A percentile compares a stretch with the other conserved stretches of the same genome.
Evolutionary conservation across 2,113 vertebrate genomes (phyloP).

Genomic region (Hippoglossus stenolepis): DNA sequence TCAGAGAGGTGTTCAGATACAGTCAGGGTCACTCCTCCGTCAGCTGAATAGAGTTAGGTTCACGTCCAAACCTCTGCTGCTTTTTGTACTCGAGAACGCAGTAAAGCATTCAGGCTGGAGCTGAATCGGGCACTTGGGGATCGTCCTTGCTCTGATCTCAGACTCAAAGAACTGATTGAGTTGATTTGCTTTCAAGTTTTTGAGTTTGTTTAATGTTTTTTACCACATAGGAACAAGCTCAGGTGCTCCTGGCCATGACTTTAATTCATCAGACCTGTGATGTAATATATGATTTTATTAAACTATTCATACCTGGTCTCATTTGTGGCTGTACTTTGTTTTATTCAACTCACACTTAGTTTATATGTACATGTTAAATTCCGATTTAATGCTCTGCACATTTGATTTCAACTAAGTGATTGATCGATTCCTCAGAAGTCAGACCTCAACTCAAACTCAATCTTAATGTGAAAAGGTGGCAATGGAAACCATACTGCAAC

Average conservation of each 20-base stretch:
- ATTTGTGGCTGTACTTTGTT: neutral
- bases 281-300: constrained; percentile 62
- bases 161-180: constrained; percentile 37
- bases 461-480: too few species aligned
- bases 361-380: neutral
- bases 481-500: too few species aligned
- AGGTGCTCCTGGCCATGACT: constrained; percentile 53
- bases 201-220: constrained; percentile 51
- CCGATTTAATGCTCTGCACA: neutral
- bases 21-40: constrained; percentile 33
- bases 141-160: constrained; percentile 29
- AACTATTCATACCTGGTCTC: constrained; percentile 36
- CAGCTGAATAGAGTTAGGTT: constrained; percentile 36
- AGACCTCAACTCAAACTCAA: too few species aligned
- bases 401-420: neutral
- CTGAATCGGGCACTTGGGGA: constrained; percentile 12
- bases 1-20: constrained; percentile 28
- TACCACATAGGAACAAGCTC: constrained; percentile 43
- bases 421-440: neutral
- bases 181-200: constrained; percentile 46
- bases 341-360: neutral
- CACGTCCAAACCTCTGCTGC: constrained; percentile 22
- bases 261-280: constrained; percentile 29
- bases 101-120: neutral
- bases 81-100: constrained; percentile 16